These are phyloP conservation scores for Agrochola circellaris DNA, from an alignment of 2,888 invertebrate species.

Conservation along the genomic window DNA sequence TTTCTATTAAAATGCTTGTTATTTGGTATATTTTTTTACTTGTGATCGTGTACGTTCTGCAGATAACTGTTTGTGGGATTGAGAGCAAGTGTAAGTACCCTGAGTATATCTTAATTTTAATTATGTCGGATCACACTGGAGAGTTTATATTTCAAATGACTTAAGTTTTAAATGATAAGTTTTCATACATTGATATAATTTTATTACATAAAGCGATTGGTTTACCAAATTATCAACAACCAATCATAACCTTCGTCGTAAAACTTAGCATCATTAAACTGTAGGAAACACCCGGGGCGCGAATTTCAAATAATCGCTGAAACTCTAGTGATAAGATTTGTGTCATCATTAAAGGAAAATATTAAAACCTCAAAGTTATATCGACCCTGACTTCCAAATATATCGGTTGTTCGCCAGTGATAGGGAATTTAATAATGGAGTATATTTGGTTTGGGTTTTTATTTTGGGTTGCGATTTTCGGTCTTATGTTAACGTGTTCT, in stretches of 20 bases:
- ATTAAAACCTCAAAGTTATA: conserved; percentile 13
- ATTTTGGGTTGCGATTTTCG: conserved; percentile 23
- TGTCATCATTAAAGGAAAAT: neutral
- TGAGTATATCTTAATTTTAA: neutral
- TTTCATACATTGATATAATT: neutral
- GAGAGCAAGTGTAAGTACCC: conserved; percentile 21
- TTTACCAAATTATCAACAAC: neutral
- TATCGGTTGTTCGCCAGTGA: conserved; percentile 17
- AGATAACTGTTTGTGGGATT: neutral
- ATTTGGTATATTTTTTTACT: conserved; percentile 4
- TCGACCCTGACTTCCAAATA: conserved; percentile 9
- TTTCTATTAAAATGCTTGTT: conserved; percentile 2
- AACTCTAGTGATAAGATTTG: conserved; percentile 6
- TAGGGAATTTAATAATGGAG: neutral
- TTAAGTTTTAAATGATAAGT: neutral
- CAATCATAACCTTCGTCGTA: neutral
- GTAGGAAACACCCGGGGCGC: neutral
- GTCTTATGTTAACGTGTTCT: neutral
- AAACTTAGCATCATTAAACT: neutral
- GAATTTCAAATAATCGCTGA: conserved; percentile 15
- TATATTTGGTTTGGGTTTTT: conserved; percentile 2
- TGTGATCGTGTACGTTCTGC: conserved; percentile 16
- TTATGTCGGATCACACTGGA: neutral
- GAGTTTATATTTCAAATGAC: neutral
- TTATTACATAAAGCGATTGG: neutral